Evolutionary conservation across 1,140 invertebrate species (phyloP).

Genomic region (Drosophila murphyi): DNA sequence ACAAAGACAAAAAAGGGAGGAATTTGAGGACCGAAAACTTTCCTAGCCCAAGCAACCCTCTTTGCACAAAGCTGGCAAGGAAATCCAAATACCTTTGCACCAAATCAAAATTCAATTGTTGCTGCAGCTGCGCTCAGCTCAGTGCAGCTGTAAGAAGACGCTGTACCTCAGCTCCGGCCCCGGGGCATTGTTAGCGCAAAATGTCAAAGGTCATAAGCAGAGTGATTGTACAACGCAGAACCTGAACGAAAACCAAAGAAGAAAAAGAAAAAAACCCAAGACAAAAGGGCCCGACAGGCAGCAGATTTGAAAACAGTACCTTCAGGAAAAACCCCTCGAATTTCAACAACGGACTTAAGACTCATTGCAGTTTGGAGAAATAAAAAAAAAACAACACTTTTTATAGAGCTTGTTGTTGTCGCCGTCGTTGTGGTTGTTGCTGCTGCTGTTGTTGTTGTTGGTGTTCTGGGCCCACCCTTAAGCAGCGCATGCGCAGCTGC

Average conservation of each 20-base stretch:
- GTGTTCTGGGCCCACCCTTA: slow-evolving; percentile 54
- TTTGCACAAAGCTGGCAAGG: slow-evolving; percentile 47
- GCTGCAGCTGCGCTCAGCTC: slow-evolving; percentile 57
- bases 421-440: not conserved
- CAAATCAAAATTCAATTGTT: slow-evolving; percentile 53
- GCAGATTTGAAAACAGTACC: slow-evolving; percentile 35
- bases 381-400: slow-evolving; percentile 6
- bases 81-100: slow-evolving; percentile 11
- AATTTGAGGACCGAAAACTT: slow-evolving; percentile 7
- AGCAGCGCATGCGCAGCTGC: slow-evolving; percentile 69
- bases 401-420: slow-evolving; percentile 22
- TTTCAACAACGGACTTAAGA: slow-evolving; percentile 7
- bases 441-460: slow-evolving; percentile 10
- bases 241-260: slow-evolving; percentile 31
- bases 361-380: slow-evolving; percentile 2
- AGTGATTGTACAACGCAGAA: slow-evolving; percentile 44
- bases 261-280: slow-evolving; percentile 45
- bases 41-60: slow-evolving; percentile 7
- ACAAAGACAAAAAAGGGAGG: slow-evolving; percentile 1
- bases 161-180: slow-evolving; percentile 45
- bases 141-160: slow-evolving; percentile 44
- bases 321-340: slow-evolving; percentile 33
- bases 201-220: slow-evolving; percentile 77
- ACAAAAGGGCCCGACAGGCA: slow-evolving; percentile 48
- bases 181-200: slow-evolving; percentile 60